Conservation (phyloP, 2,888 invertebrate species). For the Troides helena region DNA sequence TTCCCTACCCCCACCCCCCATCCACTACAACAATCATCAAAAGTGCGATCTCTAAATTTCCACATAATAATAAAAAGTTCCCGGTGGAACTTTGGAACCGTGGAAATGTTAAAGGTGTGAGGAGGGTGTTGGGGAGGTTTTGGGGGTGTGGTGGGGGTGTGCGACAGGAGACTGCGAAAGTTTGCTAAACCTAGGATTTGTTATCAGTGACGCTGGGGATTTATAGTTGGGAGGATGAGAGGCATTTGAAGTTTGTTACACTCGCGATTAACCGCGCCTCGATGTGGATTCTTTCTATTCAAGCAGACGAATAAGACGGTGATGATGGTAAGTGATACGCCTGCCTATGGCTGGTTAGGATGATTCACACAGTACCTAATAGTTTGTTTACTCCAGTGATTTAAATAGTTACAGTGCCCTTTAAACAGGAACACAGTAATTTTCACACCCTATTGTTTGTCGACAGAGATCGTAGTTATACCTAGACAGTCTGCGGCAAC, state of each 20-base stretch:
- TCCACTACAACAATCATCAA: neutral
- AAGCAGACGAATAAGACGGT: too few species aligned
- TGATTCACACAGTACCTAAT: too few species aligned
- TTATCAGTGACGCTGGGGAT: slow-evolving; percentile 19
- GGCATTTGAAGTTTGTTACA: slow-evolving; percentile 12
- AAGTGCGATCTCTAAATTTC: slow-evolving; percentile 13
- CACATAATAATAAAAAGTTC: slow-evolving; percentile 6
- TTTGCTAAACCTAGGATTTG: slow-evolving; percentile 22
- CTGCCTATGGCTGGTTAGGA: too few species aligned
- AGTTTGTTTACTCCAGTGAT: too few species aligned
- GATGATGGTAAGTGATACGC: too few species aligned
- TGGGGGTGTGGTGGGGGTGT: too few species aligned
- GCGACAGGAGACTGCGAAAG: slow-evolving; percentile 7
- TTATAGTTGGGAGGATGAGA: slow-evolving; percentile 16
- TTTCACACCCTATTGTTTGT: too few species aligned
- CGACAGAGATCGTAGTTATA: too few species aligned
- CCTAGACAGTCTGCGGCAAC: too few species aligned
- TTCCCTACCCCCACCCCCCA: neutral
- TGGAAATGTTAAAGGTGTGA: slow-evolving; percentile 3
- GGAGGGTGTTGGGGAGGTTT: too few species aligned
- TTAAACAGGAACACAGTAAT: too few species aligned
- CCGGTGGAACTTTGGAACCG: neutral
- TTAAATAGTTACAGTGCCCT: too few species aligned
- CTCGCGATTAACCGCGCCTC: neutral
- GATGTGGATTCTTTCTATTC: neutral